A percentile compares a stretch with the other conserved stretches of the same genome.
Conservation (phyloP, 1,140 invertebrate species). For the Anastatus disparis region DNA sequence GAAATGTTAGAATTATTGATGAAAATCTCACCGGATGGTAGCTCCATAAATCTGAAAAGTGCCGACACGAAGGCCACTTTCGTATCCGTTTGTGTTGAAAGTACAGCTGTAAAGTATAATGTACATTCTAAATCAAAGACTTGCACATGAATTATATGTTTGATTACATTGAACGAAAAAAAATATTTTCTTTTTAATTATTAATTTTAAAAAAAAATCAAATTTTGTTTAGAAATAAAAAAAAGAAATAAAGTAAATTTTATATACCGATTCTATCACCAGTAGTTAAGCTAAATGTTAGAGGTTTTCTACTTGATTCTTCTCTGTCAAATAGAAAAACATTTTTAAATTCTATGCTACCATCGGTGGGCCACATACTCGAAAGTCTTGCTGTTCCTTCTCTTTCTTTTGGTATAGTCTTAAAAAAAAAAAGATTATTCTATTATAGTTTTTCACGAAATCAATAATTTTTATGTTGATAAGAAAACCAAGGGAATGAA, state of each 20-base stretch:
- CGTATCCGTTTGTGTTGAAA: conserved; percentile 14
- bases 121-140: too few species aligned
- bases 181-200: neutral
- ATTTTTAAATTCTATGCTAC: conserved; percentile 29
- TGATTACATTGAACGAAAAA: neutral
- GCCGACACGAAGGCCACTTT: conserved; percentile 43
- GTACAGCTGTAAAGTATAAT: conserved; percentile 4
- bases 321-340: conserved; percentile 26
- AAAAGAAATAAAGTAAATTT: too few species aligned
- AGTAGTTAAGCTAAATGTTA: neutral
- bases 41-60: conserved; percentile 44
- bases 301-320: neutral
- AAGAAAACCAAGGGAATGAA: too few species aligned
- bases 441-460: too few species aligned
- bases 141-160: too few species aligned
- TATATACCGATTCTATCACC: conserved; percentile 6
- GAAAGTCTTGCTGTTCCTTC: conserved; percentile 12
- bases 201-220: neutral
- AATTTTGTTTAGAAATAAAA: neutral
- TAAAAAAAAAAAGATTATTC: too few species aligned
- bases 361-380: conserved; percentile 34
- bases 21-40: conserved; percentile 46
- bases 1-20: conserved; percentile 42
- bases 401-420: conserved; percentile 34
- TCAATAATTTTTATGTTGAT: too few species aligned